phyloP scores from a whole-genome alignment of 2,888 invertebrate genomes.

The Amphipyra berbera region DNA sequence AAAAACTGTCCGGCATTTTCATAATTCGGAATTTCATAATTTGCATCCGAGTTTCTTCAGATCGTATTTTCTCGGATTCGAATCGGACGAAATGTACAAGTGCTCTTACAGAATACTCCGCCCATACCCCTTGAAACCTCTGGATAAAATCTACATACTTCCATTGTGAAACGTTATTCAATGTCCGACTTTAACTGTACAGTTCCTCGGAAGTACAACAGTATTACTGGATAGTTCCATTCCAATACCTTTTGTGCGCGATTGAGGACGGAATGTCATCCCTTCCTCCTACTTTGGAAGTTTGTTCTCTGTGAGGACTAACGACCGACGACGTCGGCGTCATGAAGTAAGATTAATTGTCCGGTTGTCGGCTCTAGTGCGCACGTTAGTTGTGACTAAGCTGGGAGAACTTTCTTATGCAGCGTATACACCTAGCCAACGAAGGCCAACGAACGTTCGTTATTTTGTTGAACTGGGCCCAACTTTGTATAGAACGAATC shows the following conservation, averaged over 20 bases:
- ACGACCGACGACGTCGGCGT: constrained; percentile 13
- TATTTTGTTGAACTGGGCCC: too few relatives aligned
- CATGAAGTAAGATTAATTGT: constrained; percentile 46
- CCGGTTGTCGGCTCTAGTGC: constrained; percentile 4
- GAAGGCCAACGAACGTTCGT: too few relatives aligned
- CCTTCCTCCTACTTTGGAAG: constrained; percentile 20
- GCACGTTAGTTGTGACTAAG: constrained; percentile 3
- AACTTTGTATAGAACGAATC: too few relatives aligned
- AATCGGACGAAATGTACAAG: too few relatives aligned
- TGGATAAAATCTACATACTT: constrained; percentile 12
- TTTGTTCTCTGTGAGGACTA: constrained; percentile 38
- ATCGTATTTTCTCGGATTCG: too few relatives aligned
- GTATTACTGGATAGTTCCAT: constrained; percentile 22
- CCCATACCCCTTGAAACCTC: too few relatives aligned
- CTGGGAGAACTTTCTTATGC: too few relatives aligned
- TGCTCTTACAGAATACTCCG: too few relatives aligned
- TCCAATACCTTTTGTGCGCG: constrained; percentile 33
- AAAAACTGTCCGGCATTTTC: too few relatives aligned
- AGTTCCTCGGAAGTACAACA: constrained; percentile 17
- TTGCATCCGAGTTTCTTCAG: too few relatives aligned
- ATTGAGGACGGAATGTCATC: constrained; percentile 13
- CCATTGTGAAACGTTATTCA: neutral
- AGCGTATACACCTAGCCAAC: too few relatives aligned
- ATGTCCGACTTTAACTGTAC: constrained; percentile 8
- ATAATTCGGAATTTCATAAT: too few relatives aligned